phyloP scores from a whole-genome alignment of 2,888 invertebrate species.

The Glyphotaelius pellucidus region DNA sequence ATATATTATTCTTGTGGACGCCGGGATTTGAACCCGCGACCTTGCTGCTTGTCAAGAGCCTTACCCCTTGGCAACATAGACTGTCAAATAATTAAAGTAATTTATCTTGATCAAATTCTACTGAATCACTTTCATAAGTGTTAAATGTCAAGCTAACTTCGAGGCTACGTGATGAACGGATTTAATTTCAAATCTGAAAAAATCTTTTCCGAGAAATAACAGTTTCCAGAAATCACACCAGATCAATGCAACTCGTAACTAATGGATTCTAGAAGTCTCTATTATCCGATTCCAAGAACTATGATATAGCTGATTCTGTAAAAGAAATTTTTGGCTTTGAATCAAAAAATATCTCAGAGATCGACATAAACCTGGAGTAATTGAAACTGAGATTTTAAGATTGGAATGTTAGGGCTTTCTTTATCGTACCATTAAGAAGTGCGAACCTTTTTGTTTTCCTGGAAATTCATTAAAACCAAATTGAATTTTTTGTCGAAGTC shows the following conservation, averaged over 20 bases:
- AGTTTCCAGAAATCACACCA: slow-evolving; percentile 5
- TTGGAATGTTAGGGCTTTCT: not conserved
- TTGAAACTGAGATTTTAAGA: not conserved
- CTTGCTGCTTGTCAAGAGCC: too few species aligned
- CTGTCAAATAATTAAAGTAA: not conserved
- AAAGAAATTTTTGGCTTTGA: not conserved
- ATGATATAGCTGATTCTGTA: not conserved
- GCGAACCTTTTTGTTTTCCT: not conserved
- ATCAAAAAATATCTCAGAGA: not conserved
- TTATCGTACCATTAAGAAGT: not conserved
- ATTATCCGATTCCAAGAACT: not conserved
- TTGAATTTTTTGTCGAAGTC: not conserved
- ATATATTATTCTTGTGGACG: too few species aligned
- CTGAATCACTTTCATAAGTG: not conserved
- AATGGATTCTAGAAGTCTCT: not conserved
- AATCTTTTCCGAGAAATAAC: not conserved
- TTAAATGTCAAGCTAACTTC: not conserved
- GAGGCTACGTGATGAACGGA: not conserved
- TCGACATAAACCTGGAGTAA: not conserved
- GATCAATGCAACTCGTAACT: not conserved
- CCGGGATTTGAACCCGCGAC: too few species aligned
- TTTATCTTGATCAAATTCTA: not conserved
- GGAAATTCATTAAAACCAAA: not conserved
- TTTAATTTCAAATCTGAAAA: not conserved
- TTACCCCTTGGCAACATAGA: too few species aligned